phyloP scores from a whole-genome alignment of 1,140 invertebrate species.

The Lysiphlebus fabarum region DNA sequence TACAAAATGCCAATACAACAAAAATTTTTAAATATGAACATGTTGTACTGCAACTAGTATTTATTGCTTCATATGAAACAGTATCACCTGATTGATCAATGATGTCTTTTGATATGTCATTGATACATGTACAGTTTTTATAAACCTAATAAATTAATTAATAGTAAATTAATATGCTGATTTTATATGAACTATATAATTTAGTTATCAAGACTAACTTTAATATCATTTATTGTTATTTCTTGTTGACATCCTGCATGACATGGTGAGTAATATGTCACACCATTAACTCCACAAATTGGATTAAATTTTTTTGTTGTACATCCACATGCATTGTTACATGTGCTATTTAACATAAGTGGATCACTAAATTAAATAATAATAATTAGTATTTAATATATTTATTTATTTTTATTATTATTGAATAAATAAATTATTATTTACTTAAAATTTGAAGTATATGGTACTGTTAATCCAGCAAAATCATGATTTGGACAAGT shows the following conservation, averaged over 20 bases:
- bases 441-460: slow-evolving; percentile 52
- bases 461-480: slow-evolving; percentile 68
- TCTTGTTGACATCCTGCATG: slow-evolving; percentile 71
- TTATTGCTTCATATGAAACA: slow-evolving; percentile 58
- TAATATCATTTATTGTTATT: slow-evolving; percentile 38
- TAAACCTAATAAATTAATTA: slow-evolving; percentile 49
- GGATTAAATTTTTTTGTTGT: slow-evolving; percentile 58
- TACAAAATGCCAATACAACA: slow-evolving; percentile 64
- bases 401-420: slow-evolving; percentile 2
- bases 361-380: slow-evolving; percentile 33
- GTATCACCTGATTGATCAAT: slow-evolving; percentile 30
- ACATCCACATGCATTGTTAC: slow-evolving; percentile 67
- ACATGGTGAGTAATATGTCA: slow-evolving; percentile 82
- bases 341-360: slow-evolving; percentile 51
- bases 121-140: slow-evolving; percentile 58
- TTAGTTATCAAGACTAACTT: slow-evolving; percentile 32
- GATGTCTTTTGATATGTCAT: slow-evolving; percentile 27
- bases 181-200: background rate
- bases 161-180: slow-evolving; percentile 7
- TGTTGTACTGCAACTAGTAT: slow-evolving; percentile 62
- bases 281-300: slow-evolving; percentile 75
- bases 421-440: slow-evolving; percentile 17
- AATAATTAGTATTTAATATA: slow-evolving; percentile 6
- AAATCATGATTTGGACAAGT: slow-evolving; percentile 72
- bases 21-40: slow-evolving; percentile 68